phyloP scores from a whole-genome alignment of 2,113 vertebrate genomes.

The Pardalotus punctatus region DNA sequence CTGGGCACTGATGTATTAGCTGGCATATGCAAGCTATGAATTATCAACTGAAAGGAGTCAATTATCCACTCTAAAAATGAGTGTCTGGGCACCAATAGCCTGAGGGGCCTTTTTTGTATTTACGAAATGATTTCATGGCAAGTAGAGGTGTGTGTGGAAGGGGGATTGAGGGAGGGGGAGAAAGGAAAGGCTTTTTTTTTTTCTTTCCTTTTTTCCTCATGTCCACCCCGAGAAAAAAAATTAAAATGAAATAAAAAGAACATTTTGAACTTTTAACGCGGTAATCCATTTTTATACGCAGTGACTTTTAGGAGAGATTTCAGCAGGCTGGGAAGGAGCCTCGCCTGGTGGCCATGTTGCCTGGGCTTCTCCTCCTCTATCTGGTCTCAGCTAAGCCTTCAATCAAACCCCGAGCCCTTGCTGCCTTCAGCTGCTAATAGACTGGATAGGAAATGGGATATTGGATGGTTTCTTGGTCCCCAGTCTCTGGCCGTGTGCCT shows the following conservation, averaged over 20 bases:
- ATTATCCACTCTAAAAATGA: constrained; percentile 99
- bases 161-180: not conserved
- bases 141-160: constrained; percentile 66
- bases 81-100: constrained; percentile 91
- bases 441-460: constrained; percentile 84
- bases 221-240: not conserved
- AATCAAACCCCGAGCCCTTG: constrained; percentile 74
- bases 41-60: constrained; percentile 99
- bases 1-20: constrained; percentile 92
- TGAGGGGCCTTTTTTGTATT: constrained; percentile 89
- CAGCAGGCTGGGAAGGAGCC: constrained; percentile 60
- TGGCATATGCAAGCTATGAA: constrained; percentile 99
- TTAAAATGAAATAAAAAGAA: constrained; percentile 18
- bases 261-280: constrained; percentile 69
- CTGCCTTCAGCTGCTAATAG: constrained; percentile 84
- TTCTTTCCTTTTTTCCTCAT: not conserved
- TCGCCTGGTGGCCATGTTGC: constrained; percentile 73
- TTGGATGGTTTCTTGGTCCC: constrained; percentile 77
- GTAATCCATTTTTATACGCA: constrained; percentile 78
- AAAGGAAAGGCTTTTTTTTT: not conserved
- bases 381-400: constrained; percentile 78
- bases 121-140: constrained; percentile 87
- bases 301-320: constrained; percentile 66
- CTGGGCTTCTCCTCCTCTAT: constrained; percentile 64
- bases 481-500: constrained; percentile 73